phyloP scores from a whole-genome alignment of 2,797 vertebrate species.

The Odontamblyopus rebecca region DNA sequence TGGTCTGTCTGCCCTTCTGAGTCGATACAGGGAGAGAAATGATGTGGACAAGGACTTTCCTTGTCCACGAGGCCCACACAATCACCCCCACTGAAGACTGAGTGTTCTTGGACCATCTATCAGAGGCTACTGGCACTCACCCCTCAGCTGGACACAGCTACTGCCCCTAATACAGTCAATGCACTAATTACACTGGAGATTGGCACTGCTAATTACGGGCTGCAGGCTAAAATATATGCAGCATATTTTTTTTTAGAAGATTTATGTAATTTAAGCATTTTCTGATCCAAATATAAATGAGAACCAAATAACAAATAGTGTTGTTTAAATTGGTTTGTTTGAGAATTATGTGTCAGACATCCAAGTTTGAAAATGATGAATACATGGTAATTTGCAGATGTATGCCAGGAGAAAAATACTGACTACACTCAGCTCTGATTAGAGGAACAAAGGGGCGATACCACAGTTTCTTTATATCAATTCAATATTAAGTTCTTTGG shows the following conservation, averaged over 20 bases:
- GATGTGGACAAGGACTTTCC: conserved; percentile 47
- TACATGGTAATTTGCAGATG: background rate
- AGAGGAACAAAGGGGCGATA: too few relatives aligned
- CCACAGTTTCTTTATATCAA: too few relatives aligned
- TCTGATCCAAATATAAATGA: too few relatives aligned
- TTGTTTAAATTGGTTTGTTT: too few relatives aligned
- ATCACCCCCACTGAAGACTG: conserved; percentile 61
- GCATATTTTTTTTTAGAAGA: too few relatives aligned
- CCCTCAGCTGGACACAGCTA: conserved; percentile 35
- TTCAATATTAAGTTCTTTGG: too few relatives aligned
- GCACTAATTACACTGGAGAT: conserved; percentile 7
- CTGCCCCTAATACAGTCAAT: conserved; percentile 59
- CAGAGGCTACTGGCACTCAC: conserved; percentile 48
- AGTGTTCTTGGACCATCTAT: conserved; percentile 53
- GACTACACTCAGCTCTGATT: background rate
- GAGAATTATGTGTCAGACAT: too few relatives aligned
- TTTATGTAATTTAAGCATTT: too few relatives aligned
- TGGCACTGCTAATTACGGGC: background rate
- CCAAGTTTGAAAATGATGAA: too few relatives aligned
- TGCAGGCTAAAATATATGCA: background rate
- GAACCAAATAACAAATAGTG: too few relatives aligned
- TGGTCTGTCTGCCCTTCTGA: conserved; percentile 40
- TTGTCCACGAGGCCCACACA: conserved; percentile 49
- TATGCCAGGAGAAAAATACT: background rate
- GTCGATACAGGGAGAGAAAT: conserved; percentile 58